Evolutionary conservation across 2,888 invertebrate genomes (phyloP), one percentile per base, ranked within the genome.

Genomic region (Lithodes maja): DNA sequence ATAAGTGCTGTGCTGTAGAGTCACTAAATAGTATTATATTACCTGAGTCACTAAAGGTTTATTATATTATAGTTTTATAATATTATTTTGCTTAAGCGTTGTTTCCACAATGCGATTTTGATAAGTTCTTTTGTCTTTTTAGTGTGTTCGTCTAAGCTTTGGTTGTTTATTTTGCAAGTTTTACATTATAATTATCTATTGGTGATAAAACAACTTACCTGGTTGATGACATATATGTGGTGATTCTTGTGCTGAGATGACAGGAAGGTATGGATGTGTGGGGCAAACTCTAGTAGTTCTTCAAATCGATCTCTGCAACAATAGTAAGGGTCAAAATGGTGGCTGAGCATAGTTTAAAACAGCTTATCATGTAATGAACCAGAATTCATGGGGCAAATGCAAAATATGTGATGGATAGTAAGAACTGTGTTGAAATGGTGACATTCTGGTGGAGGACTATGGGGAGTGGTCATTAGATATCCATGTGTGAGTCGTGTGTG

Each of bases 271-370:
- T 96, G 95, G 94, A 99, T 96, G 93, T 98, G 96, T 5, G 99
- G 99, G 12, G 96, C 97, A 94, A 99, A 99, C 92, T 96, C 96
- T 86, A 98, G 93, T n/a, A 99, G 95, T 94, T 99, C 99, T 93
- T 99, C 98, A 93, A 99, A 98, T 91, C 99, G 95, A 94, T 99
- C 98, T 92, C 99, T 95, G 94, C 9, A 87, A 87, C 9, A 12
- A 33, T 33, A 33, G 33, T 33, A 33, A 33, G 33, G 33, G 33
- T 33, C 33, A 33, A 33, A 33, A 33, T 33, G 33, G 33, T 33
- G 33, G 33, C 33, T 33, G 33, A 33, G 33, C 33, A 33, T 33
- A 33, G 33, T 33, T 33, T 33, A 33, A 33, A 33, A 33, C 33
- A 33, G 33, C 33, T 33, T 33, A 7, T 61, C 61, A 5, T 61